Evolutionary conservation across 2,797 vertebrate species (phyloP).

Genomic region (Otolemur crassicaudatus): DNA sequence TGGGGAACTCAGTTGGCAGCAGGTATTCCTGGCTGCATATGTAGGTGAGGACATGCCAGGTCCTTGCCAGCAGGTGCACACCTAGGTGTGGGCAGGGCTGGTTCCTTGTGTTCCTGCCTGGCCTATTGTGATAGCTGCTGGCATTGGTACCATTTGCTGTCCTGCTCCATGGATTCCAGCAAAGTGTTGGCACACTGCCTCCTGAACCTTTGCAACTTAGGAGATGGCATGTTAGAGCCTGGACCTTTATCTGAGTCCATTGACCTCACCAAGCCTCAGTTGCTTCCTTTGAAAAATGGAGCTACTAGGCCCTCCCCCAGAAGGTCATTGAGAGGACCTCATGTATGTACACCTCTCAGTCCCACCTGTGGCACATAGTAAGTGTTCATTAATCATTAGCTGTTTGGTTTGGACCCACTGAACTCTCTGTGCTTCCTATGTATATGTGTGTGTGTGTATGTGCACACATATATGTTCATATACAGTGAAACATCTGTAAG

Average conservation of each 20-base stretch:
- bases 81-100: neutral
- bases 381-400: neutral
- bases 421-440: neutral
- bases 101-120: accelerated
- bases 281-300: neutral
- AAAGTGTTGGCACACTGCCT: neutral
- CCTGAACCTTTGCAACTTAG: neutral
- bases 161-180: accelerated
- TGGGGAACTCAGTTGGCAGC: neutral
- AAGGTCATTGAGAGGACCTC: too few relatives aligned
- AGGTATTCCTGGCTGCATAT: neutral
- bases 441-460: neutral
- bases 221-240: neutral
- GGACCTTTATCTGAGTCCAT: neutral
- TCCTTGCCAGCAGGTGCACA: neutral
- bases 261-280: neutral
- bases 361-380: neutral
- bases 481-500: too few relatives aligned
- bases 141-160: neutral
- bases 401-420: neutral
- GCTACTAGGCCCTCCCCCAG: neutral
- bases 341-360: neutral
- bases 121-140: neutral
- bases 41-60: neutral
- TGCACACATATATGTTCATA: neutral